phyloP scores from a whole-genome alignment of 2,888 invertebrate genomes.

The Platycheirus rosarum region DNA sequence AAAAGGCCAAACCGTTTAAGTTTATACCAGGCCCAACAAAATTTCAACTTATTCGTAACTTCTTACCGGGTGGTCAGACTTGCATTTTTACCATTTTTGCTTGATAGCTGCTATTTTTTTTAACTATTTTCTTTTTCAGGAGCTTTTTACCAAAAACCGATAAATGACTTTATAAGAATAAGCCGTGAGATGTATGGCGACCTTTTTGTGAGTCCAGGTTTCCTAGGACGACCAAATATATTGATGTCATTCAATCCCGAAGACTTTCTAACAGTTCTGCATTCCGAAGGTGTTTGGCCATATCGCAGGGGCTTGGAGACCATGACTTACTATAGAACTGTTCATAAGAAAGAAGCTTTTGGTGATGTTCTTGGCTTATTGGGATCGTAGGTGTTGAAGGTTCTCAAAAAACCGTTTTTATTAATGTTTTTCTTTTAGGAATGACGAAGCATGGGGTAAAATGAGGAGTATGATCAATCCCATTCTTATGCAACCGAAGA shows the following conservation, averaged over 20 bases:
- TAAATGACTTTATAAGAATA: constrained; percentile 65
- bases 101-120: not conserved
- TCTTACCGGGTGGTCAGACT: constrained; percentile 75
- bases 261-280: constrained; percentile 83
- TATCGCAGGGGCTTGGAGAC: constrained; percentile 80
- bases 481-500: constrained; percentile 85
- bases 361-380: constrained; percentile 74
- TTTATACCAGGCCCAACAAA: constrained; percentile 78
- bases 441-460: constrained; percentile 86
- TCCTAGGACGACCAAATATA: constrained; percentile 77
- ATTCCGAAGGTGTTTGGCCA: constrained; percentile 83
- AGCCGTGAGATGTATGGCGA: constrained; percentile 79
- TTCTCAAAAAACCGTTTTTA: not conserved
- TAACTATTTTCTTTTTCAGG: not conserved
- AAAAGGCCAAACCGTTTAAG: constrained; percentile 76
- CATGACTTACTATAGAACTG: constrained; percentile 81
- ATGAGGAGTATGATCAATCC: constrained; percentile 87
- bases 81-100: not conserved
- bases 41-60: constrained; percentile 75
- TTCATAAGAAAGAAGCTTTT: constrained; percentile 74
- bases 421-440: constrained; percentile 76
- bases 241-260: constrained; percentile 83
- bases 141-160: constrained; percentile 65
- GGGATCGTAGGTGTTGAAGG: constrained; percentile 65
- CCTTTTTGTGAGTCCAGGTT: constrained; percentile 80